Conservation (phyloP, 2,113 vertebrate species). For the Psammodynastes pulverulentus region DNA sequence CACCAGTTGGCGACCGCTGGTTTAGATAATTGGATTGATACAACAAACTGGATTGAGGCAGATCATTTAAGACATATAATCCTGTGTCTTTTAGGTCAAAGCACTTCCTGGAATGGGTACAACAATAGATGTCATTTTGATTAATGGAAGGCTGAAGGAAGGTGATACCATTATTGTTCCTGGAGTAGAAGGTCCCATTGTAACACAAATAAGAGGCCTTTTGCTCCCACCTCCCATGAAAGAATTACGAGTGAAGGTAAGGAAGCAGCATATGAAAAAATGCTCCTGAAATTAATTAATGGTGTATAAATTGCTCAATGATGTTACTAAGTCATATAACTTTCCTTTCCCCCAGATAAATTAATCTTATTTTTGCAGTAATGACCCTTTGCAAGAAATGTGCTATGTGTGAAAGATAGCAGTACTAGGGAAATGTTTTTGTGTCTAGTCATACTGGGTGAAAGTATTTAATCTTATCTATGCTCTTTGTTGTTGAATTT, state of each 20-base stretch:
- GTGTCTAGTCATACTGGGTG: background rate
- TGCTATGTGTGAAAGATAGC: background rate
- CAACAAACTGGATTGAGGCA: background rate
- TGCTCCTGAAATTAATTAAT: background rate
- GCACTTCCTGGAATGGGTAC: constrained; percentile 97
- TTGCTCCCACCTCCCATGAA: constrained; percentile 95
- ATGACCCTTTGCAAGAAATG: background rate
- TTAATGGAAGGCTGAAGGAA: constrained; percentile 88
- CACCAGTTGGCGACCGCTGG: too few relatives aligned
- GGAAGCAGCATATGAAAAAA: background rate
- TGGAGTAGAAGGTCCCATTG: constrained; percentile 95
- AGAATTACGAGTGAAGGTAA: constrained; percentile 93
- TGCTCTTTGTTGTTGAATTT: background rate
- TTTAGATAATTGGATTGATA: too few relatives aligned
- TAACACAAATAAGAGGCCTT: constrained; percentile 94
- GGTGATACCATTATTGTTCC: constrained; percentile 95
- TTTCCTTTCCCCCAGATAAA: background rate
- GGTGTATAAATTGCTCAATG: background rate
- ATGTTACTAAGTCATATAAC: background rate
- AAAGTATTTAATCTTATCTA: background rate
- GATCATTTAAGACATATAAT: background rate
- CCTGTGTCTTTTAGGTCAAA: constrained; percentile 80
- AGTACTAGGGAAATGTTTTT: background rate
- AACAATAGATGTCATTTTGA: constrained; percentile 96
- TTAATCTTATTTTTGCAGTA: background rate